phyloP scores from a whole-genome alignment of 2,888 invertebrate genomes.

The Aquatica leii region DNA sequence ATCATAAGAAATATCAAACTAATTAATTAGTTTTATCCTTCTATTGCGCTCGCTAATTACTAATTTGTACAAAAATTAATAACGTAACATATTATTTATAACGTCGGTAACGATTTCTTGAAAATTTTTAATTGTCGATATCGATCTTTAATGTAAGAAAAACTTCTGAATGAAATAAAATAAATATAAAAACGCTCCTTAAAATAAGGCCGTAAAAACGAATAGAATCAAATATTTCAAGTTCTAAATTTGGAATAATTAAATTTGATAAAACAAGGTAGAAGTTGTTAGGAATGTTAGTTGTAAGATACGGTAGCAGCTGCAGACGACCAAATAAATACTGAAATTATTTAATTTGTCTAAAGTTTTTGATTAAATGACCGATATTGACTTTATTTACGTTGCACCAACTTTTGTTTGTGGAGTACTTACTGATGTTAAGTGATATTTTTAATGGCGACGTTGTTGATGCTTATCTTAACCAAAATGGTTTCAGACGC shows the following conservation, averaged over 20 bases:
- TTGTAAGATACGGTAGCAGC: constrained; percentile 50
- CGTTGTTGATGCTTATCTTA: no score
- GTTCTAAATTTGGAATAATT: constrained; percentile 53
- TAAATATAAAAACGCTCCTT: constrained; percentile 25
- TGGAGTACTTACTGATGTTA: no score
- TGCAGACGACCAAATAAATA: constrained; percentile 43
- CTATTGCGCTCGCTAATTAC: constrained; percentile 46
- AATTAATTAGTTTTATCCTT: constrained; percentile 55
- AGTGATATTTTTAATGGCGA: neutral
- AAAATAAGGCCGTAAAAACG: constrained; percentile 39
- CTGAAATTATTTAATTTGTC: constrained; percentile 19
- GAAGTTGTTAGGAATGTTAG: constrained; percentile 49
- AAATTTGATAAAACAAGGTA: constrained; percentile 52
- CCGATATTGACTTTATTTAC: no score
- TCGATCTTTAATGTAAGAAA: constrained; percentile 11
- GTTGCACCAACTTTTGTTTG: no score
- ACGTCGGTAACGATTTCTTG: neutral
- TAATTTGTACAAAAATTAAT: constrained; percentile 14
- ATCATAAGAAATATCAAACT: constrained; percentile 56
- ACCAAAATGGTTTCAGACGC: no score
- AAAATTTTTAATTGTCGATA: constrained; percentile 9
- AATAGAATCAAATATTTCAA: constrained; percentile 45
- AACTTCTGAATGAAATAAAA: constrained; percentile 25
- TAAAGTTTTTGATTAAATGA: constrained; percentile 9
- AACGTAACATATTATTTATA: constrained; percentile 6